Evolutionary conservation across 2,797 vertebrate genomes (phyloP), one percentile per base, ranked within the genome.

Genomic region (Otus scops): DNA sequence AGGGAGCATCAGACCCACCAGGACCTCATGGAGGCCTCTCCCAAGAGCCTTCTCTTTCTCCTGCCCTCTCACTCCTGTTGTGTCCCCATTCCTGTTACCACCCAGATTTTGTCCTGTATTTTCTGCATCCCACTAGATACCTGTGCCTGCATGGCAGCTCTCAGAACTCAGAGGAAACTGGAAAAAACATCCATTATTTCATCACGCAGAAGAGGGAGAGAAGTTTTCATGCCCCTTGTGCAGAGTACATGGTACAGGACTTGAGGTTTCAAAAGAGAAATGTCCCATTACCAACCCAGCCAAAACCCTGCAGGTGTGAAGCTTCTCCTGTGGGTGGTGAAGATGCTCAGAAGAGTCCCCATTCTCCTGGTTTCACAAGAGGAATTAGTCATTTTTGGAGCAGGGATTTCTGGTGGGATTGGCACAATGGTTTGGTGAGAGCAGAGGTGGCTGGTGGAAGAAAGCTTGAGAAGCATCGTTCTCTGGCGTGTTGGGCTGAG

Each of bases 101-200:
- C 53, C 17, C 53, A 27, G 59, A 26, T 14, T 60, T 71, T 54
- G 59, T 26, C 59, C 65, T 7, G 0, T 15, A 23, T 54, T 60
- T 83, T 54, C 59, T n/a, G 41, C 27, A 30, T 56, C 73, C 73
- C 19, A 8, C 6, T 4, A 16, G 27, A 7, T 20, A 27, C 65
- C 59, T 27, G 71, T 43, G 47, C 27, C 41, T 47, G 3, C 11
- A 47, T 22, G 47, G 47, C 48, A 54, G 47, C 73, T n/a, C 64
- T 53, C 38, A 9, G 51, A 34, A 53, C 26, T 41, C 23, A 11
- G 53, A 61, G 47, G 41, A 65, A 83, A 23, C 47, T 61, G 48
- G 53, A 39, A 38, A 38, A 34, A 54, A 17, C 1, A 0, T 13
- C 73, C 36, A 0, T 38, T 41, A 23, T 5, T 47, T 60, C 17